Percentiles rank a stretch among this genome's conserved stretches.
Conservation (phyloP, 2,888 invertebrate genomes). For the Diarsia dahlii region DNA sequence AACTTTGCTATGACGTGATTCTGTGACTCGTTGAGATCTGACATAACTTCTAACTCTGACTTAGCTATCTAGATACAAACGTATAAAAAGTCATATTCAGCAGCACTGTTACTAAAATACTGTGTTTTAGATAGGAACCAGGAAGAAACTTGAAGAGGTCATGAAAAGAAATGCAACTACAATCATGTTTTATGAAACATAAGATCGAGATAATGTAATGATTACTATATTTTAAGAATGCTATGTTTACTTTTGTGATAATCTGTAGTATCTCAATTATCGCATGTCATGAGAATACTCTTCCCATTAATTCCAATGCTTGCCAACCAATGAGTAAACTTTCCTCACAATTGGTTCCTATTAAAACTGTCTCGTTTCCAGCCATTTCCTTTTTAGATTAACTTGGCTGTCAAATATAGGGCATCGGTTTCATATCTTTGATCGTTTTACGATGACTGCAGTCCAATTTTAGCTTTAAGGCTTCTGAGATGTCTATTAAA, state of each 20-base stretch:
- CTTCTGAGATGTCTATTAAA: background rate
- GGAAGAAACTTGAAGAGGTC: background rate
- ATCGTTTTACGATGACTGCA: slow-evolving; percentile 10
- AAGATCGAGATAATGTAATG: background rate
- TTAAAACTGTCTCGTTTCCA: slow-evolving; percentile 2
- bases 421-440: slow-evolving; percentile 12
- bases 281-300: background rate
- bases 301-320: background rate
- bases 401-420: slow-evolving; percentile 14
- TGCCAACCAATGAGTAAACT: background rate
- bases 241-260: background rate
- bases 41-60: background rate
- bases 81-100: background rate
- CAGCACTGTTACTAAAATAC: background rate
- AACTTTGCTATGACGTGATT: slow-evolving; percentile 1
- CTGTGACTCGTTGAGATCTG: background rate
- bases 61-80: background rate
- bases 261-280: background rate
- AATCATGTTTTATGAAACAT: background rate
- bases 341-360: background rate
- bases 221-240: background rate
- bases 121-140: background rate
- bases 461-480: background rate
- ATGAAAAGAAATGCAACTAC: background rate
- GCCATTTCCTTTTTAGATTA: slow-evolving; percentile 3